Base-by-base conservation (phyloP, 2,888 invertebrate genomes). In the Drosophila multiciliata region DNA sequence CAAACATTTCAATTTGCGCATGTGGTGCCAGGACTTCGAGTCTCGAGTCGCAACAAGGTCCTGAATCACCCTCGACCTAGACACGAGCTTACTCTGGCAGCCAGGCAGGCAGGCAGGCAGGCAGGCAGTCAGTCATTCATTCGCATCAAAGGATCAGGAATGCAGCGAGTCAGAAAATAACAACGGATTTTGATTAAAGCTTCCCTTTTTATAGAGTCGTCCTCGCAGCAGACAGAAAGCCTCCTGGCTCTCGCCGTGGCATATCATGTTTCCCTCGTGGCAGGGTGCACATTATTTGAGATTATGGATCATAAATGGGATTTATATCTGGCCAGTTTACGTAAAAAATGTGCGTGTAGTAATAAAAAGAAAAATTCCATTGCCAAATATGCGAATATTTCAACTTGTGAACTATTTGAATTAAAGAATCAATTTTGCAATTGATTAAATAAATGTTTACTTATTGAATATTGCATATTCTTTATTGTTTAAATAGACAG, bases 141-240 rank as follows among this genome's bases (percentile, higher is more conserved):
- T 89, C 91, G 91, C 91, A 91, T 91, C 91, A 91, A 91, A 91
- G 93, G 94, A 94, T 94, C 94, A 94, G 84, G 94, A 83, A 91
- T 94, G 94, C 94, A 94, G 93, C 94, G 94, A 94, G 93, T 93
- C 93, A 94, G 94, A 94, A 94, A 94, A 94, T 94, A 94, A 94
- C 94, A 94, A 93, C 93, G 93, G 93, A 93, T 93, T 93, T 93
- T 93, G 93, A 93, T 93, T 93, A 93, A 92, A 93, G 92, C 92
- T 91, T 76, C 91, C 91, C 91, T 91, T 92, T 89, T 91, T 87
- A 88, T 91, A 86, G 79, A 90, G 83, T 89, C 79, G 77, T 90
- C 83, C 48, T 33, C 42, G 52, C 2, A 26, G 33, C 52, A 35
- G 66, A 42, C 54, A 32, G 62, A 66, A 61, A 70, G 64, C 62